These are phyloP conservation scores for Seriola aureovittata DNA, from an alignment of 2,113 vertebrate species.

Conservation along the genomic window DNA sequence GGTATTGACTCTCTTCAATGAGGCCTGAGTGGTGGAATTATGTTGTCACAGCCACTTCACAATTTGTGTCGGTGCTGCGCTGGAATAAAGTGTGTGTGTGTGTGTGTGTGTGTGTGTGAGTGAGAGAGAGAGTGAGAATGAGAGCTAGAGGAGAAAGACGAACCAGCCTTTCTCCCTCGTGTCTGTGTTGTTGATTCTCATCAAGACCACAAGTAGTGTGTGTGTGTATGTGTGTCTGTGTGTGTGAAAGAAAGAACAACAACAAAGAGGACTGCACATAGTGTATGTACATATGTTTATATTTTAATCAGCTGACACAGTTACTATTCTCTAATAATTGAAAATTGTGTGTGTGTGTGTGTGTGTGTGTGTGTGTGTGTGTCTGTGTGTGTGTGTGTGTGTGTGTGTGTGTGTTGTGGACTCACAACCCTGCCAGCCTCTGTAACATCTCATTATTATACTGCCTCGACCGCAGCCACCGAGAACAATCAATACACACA, in stretches of 20 bases:
- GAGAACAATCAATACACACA: constrained; percentile 84
- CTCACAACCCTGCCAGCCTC: constrained; percentile 64
- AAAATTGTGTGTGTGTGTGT: constrained; percentile 47
- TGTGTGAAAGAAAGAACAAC: constrained; percentile 15
- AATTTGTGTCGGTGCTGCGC: constrained; percentile 83
- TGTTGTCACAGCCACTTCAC: constrained; percentile 89
- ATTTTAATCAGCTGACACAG: constrained; percentile 71
- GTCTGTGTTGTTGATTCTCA: constrained; percentile 82
- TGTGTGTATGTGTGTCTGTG: constrained; percentile 33
- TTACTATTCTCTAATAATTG: constrained; percentile 47
- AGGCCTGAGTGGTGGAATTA: constrained; percentile 89
- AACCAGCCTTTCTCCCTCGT: constrained; percentile 62
- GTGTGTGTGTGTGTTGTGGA: constrained; percentile 44
- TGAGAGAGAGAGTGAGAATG: constrained; percentile 24
- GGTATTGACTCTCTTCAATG: constrained; percentile 87
- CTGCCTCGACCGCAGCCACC: constrained; percentile 82
- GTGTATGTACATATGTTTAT: constrained; percentile 61
- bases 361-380: constrained; percentile 37
- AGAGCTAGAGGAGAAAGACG: constrained; percentile 53
- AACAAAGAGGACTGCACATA: constrained; percentile 26
- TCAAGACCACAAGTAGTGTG: constrained; percentile 68
- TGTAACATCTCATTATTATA: constrained; percentile 86
- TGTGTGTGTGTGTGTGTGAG: constrained; percentile 53
- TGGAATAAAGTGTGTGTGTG: constrained; percentile 73
- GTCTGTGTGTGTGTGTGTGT: constrained; percentile 35